phyloP scores from a whole-genome alignment of 37 sponge, comb jelly and placozoan genomes.

The Mnemiopsis leidyi region DNA sequence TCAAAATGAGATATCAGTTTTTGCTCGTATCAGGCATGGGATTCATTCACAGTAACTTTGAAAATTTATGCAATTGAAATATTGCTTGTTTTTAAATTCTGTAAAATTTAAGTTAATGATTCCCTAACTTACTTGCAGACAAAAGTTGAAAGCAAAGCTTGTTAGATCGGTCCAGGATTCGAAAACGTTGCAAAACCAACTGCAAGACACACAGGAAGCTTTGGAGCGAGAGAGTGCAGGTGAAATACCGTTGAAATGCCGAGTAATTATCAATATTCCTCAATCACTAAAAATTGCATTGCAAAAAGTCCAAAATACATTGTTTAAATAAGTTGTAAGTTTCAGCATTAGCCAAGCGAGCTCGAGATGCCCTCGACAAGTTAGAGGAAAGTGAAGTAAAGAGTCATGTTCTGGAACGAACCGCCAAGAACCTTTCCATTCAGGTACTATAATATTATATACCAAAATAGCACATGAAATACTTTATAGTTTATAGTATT shows the following conservation, averaged over 20 bases:
- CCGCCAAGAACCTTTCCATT: conserved; percentile 34
- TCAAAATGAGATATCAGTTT: not conserved
- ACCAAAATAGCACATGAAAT: too few species aligned
- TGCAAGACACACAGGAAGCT: not conserved
- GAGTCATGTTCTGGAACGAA: conserved; percentile 40
- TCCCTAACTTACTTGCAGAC: too few species aligned
- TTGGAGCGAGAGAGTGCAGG: not conserved
- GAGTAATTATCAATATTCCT: too few species aligned
- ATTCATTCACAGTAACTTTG: too few species aligned
- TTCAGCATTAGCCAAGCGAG: not conserved
- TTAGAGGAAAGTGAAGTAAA: not conserved
- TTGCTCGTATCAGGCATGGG: too few species aligned
- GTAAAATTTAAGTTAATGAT: not conserved
- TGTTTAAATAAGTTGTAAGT: too few species aligned
- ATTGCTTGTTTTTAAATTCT: not conserved
- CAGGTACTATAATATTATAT: too few species aligned
- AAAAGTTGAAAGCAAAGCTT: conserved; percentile 60
- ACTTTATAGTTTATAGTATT: too few species aligned
- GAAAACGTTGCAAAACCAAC: conserved; percentile 1
- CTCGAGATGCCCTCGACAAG: not conserved
- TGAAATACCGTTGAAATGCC: too few species aligned
- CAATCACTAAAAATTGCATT: too few species aligned
- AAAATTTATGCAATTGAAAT: too few species aligned
- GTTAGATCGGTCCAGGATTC: conserved; percentile 14
- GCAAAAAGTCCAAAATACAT: too few species aligned